These are phyloP conservation scores for Acromyrmex heyeri DNA, from an alignment of 1,140 invertebrate species.

Conservation along the genomic window DNA sequence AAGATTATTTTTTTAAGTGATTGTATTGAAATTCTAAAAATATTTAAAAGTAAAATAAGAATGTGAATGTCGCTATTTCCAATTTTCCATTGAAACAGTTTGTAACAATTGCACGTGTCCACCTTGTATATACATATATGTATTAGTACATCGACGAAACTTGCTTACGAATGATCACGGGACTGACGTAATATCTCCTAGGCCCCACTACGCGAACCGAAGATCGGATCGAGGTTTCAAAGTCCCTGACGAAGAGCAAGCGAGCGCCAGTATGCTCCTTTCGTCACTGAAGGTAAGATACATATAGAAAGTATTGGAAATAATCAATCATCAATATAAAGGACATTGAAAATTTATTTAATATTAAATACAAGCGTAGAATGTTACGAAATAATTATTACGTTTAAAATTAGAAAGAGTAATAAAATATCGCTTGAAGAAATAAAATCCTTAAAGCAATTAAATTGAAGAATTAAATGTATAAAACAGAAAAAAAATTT, in stretches of 20 bases:
- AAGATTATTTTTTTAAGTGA: too few species aligned
- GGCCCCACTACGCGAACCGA: constrained; percentile 69
- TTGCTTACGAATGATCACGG: constrained; percentile 39
- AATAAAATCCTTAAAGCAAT: background rate
- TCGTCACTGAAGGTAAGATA: constrained; percentile 78
- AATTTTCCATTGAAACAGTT: background rate
- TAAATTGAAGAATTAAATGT: background rate
- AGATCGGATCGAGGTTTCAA: constrained; percentile 75
- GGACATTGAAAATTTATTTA: background rate
- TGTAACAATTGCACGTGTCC: background rate
- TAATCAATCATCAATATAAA: background rate
- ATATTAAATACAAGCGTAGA: background rate
- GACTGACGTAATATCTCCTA: constrained; percentile 72
- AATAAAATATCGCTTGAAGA: background rate
- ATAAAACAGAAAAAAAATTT: background rate
- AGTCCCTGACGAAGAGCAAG: constrained; percentile 72
- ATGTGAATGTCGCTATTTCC: background rate
- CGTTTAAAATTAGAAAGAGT: background rate
- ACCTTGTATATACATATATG: background rate
- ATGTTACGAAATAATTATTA: background rate
- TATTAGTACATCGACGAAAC: constrained; percentile 25
- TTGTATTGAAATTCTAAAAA: background rate
- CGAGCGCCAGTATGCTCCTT: constrained; percentile 76
- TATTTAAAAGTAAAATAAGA: background rate
- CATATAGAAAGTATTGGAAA: background rate